A percentile compares a stretch with the other conserved stretches of the same genome.
phyloP scores from a whole-genome alignment of 2,113 vertebrate species.

The Ictalurus furcatus region DNA sequence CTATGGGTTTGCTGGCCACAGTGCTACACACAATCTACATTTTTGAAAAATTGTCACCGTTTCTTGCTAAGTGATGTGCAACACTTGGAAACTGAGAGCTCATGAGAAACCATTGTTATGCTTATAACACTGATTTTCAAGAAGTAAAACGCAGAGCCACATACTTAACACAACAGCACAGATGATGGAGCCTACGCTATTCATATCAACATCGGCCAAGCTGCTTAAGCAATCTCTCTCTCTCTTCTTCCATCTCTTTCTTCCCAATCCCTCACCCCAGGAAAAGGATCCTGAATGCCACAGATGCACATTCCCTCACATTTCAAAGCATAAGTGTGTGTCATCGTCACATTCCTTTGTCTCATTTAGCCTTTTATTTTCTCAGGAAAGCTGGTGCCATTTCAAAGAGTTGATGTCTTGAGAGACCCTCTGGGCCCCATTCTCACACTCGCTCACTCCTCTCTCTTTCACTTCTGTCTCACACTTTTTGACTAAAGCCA shows the following conservation, averaged over 20 bases:
- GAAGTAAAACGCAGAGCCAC: slow-evolving; percentile 10
- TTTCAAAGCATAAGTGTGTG: slow-evolving; percentile 56
- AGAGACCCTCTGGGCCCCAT: slow-evolving; percentile 54
- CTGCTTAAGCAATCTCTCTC: neutral
- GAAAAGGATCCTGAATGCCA: slow-evolving; percentile 41
- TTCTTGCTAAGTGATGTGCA: neutral
- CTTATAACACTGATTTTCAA: slow-evolving; percentile 23
- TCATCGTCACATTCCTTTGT: slow-evolving; percentile 58
- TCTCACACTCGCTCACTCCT: slow-evolving; percentile 19
- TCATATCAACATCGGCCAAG: neutral
- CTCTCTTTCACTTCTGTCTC: slow-evolving; percentile 12
- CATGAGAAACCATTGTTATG: slow-evolving; percentile 21
- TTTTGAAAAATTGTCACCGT: neutral
- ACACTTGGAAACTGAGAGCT: neutral
- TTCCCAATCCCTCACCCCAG: slow-evolving; percentile 44
- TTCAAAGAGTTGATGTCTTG: slow-evolving; percentile 64
- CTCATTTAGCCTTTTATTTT: slow-evolving; percentile 36
- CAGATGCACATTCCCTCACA: slow-evolving; percentile 57
- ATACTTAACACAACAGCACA: slow-evolving; percentile 29
- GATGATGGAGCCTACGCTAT: neutral
- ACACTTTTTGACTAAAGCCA: slow-evolving; percentile 56
- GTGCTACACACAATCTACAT: neutral
- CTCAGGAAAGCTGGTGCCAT: slow-evolving; percentile 65
- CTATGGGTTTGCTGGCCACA: neutral
- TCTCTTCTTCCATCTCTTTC: slow-evolving; percentile 44